A percentile compares a stretch with the other conserved stretches of the same genome.
phyloP scores from a whole-genome alignment of 2,888 invertebrate genomes.

The Melanostoma scalare region DNA sequence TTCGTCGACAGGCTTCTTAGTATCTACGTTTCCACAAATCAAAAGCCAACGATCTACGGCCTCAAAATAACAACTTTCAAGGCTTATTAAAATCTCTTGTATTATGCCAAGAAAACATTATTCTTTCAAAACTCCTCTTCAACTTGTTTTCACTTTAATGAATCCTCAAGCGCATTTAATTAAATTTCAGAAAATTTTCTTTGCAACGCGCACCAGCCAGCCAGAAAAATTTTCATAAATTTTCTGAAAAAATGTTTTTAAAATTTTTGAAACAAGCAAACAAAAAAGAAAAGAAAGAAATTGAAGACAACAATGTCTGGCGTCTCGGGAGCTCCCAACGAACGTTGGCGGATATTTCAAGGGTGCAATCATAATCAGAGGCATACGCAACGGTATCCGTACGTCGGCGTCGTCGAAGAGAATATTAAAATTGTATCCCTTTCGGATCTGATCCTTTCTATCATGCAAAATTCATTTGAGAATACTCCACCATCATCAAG shows the following conservation, averaged over 20 bases:
- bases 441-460: background rate
- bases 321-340: too few relatives aligned
- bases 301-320: too few relatives aligned
- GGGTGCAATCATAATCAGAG: background rate
- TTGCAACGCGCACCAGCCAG: background rate
- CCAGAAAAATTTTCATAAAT: background rate
- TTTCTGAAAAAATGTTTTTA: background rate
- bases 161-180: background rate
- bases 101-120: background rate
- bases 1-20: too few relatives aligned
- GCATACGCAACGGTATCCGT: background rate
- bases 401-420: background rate
- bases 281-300: too few relatives aligned
- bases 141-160: background rate
- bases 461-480: slow-evolving; percentile 19
- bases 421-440: slow-evolving; percentile 2
- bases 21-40: too few relatives aligned
- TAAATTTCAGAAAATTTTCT: background rate
- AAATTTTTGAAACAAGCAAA: background rate
- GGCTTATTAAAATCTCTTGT: too few relatives aligned
- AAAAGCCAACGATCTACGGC: too few relatives aligned
- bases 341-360: background rate
- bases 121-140: background rate
- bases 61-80: too few relatives aligned
- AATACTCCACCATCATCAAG: slow-evolving; percentile 59